A percentile compares a stretch with the other conserved stretches of the same genome.
These are phyloP conservation scores for Venturia canescens DNA, from an alignment of 1,140 invertebrate species.

Conservation along the genomic window DNA sequence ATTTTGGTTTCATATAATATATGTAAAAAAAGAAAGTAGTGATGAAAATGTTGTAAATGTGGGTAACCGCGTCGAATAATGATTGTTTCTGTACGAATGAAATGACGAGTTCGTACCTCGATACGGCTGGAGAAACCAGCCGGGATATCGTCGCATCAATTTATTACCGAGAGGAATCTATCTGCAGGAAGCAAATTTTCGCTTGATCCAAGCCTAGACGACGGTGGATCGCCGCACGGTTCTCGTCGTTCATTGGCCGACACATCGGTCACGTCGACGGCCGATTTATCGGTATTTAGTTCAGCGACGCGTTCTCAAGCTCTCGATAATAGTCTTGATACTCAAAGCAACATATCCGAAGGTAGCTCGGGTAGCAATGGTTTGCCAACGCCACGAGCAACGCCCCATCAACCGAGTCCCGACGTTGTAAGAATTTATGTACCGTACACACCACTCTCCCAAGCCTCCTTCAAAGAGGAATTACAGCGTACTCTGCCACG, in stretches of 20 bases:
- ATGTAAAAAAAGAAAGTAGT: too few relatives aligned
- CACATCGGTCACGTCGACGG: slow-evolving; percentile 89
- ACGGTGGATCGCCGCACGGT: slow-evolving; percentile 82
- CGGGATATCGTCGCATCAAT: slow-evolving; percentile 46
- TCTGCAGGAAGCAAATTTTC: slow-evolving; percentile 80
- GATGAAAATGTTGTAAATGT: slow-evolving; percentile 2
- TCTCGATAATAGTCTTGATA: slow-evolving; percentile 85
- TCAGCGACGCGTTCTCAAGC: slow-evolving; percentile 84
- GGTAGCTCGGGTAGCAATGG: slow-evolving; percentile 80
- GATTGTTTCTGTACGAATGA: slow-evolving; percentile 34
- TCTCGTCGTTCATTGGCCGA: slow-evolving; percentile 88
- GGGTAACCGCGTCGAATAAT: slow-evolving; percentile 44
- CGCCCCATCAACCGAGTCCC: slow-evolving; percentile 80
- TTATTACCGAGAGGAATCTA: slow-evolving; percentile 49
- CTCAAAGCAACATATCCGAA: slow-evolving; percentile 85
- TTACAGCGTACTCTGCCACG: slow-evolving; percentile 74
- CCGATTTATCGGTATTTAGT: slow-evolving; percentile 88
- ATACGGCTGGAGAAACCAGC: slow-evolving; percentile 44
- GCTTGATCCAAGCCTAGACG: slow-evolving; percentile 83
- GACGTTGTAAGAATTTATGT: slow-evolving; percentile 88
- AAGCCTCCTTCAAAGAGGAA: slow-evolving; percentile 79
- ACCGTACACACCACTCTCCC: slow-evolving; percentile 80
- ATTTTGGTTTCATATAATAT: not conserved
- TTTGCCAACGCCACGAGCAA: slow-evolving; percentile 81
- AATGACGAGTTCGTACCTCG: slow-evolving; percentile 39